Percentiles rank a stretch among this genome's conserved stretches.
These are phyloP conservation scores for Clostera curtula DNA, from an alignment of 2,888 invertebrate species.

Conservation along the genomic window DNA sequence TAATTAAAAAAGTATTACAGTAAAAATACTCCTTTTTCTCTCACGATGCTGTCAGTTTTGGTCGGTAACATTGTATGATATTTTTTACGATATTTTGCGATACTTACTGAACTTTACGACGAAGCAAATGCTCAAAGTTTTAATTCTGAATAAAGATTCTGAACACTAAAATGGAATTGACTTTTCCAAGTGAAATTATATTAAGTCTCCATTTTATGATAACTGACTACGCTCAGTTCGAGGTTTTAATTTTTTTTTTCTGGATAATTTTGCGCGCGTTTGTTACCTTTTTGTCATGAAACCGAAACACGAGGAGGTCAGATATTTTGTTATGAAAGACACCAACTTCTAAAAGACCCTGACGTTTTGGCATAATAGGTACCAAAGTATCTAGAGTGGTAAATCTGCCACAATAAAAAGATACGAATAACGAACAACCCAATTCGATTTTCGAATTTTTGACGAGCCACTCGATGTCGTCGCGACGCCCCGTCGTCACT, in stretches of 20 bases:
- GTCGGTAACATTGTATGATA: conserved; percentile 18
- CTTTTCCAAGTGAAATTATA: conserved; percentile 22
- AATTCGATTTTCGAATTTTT: conserved; percentile 50
- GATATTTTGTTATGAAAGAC: no score
- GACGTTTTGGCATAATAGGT: not conserved
- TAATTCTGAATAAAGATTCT: conserved; percentile 21
- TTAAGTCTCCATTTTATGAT: conserved; percentile 21
- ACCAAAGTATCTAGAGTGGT: not conserved
- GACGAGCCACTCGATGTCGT: conserved; percentile 43
- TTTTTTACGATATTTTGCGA: conserved; percentile 23
- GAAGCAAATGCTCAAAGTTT: conserved; percentile 21
- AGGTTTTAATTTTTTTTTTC: conserved; percentile 12
- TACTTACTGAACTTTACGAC: conserved; percentile 14
- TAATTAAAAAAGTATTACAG: no score
- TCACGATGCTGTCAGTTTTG: conserved; percentile 12
- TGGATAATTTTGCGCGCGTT: no score
- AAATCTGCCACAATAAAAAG: conserved; percentile 13
- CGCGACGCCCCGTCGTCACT: conserved; percentile 30
- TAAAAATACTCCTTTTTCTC: no score
- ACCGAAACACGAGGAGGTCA: no score
- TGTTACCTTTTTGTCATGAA: no score
- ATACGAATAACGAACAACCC: conserved; percentile 32
- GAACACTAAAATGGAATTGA: conserved; percentile 24
- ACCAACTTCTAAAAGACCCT: no score
- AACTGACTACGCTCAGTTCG: conserved; percentile 16